A percentile compares a stretch with the other conserved stretches of the same genome.
These are phyloP conservation scores for Muntiacus reevesi DNA, from an alignment of 2,113 vertebrate genomes.

Conservation along the genomic window DNA sequence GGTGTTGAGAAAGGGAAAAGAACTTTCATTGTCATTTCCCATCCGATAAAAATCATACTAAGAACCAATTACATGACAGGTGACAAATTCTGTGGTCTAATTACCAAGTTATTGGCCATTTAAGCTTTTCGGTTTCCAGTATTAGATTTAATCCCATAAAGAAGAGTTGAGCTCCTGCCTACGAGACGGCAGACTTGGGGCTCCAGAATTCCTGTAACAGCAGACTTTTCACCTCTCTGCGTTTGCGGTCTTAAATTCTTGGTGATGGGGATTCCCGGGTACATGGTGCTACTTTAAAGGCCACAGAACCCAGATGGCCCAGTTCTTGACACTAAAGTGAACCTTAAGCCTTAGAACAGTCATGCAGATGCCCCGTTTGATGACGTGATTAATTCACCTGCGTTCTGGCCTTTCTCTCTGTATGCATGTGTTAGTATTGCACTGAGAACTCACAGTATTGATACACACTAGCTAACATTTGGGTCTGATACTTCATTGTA, in stretches of 20 bases:
- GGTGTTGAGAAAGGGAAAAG: background rate
- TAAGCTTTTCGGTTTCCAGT: background rate
- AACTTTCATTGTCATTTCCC: background rate
- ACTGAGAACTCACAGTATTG: background rate
- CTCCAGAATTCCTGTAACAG: background rate
- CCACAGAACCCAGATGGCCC: slow-evolving; percentile 3
- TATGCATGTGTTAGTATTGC: background rate
- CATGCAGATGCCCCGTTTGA: background rate
- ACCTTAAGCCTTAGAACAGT: slow-evolving; percentile 57
- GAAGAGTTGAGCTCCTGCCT: background rate
- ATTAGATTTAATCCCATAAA: background rate
- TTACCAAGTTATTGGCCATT: background rate
- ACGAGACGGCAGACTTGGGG: background rate
- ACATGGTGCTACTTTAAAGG: slow-evolving; percentile 44
- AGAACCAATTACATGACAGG: background rate
- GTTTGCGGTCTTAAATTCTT: background rate
- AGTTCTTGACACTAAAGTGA: slow-evolving; percentile 17
- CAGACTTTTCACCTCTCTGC: background rate
- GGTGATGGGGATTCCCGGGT: background rate
- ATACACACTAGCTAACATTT: background rate
- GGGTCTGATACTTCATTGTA: background rate
- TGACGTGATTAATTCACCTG: background rate
- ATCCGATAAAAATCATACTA: background rate
- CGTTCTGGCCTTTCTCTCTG: background rate
- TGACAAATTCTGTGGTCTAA: background rate